A percentile compares a stretch with the other conserved stretches of the same genome.
Evolutionary conservation across 2,113 vertebrate species (phyloP).

Genomic region (Pseudopipra pipra): DNA sequence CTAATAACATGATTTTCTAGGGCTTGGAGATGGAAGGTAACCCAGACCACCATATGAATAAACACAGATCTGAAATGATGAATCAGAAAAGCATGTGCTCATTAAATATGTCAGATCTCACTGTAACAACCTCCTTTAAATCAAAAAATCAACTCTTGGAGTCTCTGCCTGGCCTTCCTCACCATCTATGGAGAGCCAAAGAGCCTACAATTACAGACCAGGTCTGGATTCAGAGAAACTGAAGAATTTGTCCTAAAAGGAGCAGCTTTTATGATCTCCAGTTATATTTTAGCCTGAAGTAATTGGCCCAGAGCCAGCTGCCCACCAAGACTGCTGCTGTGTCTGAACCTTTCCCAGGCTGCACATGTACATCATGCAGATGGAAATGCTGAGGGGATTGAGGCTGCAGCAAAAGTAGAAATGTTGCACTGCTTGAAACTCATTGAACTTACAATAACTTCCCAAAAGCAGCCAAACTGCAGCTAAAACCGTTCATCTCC

Average conservation of each 20-base stretch:
- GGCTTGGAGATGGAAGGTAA: background rate
- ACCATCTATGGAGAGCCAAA: background rate
- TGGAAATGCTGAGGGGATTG: background rate
- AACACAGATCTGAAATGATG: background rate
- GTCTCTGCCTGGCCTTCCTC: background rate
- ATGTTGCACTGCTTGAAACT: background rate
- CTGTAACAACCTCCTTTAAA: background rate
- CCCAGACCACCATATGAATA: background rate
- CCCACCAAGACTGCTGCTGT: background rate
- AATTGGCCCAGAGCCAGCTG: background rate
- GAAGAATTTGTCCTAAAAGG: background rate
- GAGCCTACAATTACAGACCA: background rate
- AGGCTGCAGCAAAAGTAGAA: background rate
- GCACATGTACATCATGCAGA: rapidly evolving
- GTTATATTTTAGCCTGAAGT: background rate
- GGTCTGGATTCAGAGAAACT: background rate
- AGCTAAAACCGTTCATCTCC: background rate
- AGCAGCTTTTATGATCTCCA: background rate
- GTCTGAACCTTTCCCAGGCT: background rate
- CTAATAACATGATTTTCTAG: background rate
- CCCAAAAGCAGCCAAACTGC: background rate
- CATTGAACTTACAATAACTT: background rate
- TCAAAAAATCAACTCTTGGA: background rate
- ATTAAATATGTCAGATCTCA: background rate
- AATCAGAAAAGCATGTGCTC: background rate